These are phyloP conservation scores for Radopholus similis DNA, from an alignment of 1,140 invertebrate genomes.

Conservation along the genomic window DNA sequence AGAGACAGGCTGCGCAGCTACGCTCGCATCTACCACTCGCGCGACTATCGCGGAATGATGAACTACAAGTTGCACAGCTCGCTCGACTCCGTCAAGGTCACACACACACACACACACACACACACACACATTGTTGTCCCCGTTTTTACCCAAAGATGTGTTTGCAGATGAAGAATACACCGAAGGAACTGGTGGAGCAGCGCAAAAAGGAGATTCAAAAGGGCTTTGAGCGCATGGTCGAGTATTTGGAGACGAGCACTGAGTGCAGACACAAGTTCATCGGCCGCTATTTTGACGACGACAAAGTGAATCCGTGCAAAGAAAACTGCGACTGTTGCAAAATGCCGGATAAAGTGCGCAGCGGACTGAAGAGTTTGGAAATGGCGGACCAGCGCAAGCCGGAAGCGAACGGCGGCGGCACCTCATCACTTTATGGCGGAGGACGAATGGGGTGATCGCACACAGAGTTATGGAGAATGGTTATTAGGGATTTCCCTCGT, in stretches of 20 bases:
- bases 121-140: not conserved
- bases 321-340: slow-evolving; percentile 25
- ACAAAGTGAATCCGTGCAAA: slow-evolving; percentile 22
- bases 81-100: not conserved
- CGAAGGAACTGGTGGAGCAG: slow-evolving; percentile 30
- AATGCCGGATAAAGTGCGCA: slow-evolving; percentile 25
- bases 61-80: slow-evolving; percentile 23
- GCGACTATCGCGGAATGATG: slow-evolving; percentile 47
- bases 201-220: slow-evolving; percentile 20
- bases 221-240: slow-evolving; percentile 31
- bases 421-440: slow-evolving; percentile 15
- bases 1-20: slow-evolving; percentile 29
- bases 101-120: not conserved
- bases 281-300: slow-evolving; percentile 31
- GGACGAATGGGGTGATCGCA: slow-evolving; percentile 14
- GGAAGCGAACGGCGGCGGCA: slow-evolving; percentile 7
- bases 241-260: slow-evolving; percentile 20
- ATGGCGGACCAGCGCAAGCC: not conserved
- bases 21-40: slow-evolving; percentile 33
- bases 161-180: slow-evolving; percentile 27
- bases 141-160: too few relatives aligned
- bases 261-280: slow-evolving; percentile 31
- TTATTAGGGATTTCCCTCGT: not conserved
- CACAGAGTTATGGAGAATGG: not conserved
- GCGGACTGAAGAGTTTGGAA: slow-evolving; percentile 16